Percentiles rank a stretch among this genome's conserved stretches.
phyloP scores from a whole-genome alignment of 2,888 invertebrate species.

The Drosophila eohydei region DNA sequence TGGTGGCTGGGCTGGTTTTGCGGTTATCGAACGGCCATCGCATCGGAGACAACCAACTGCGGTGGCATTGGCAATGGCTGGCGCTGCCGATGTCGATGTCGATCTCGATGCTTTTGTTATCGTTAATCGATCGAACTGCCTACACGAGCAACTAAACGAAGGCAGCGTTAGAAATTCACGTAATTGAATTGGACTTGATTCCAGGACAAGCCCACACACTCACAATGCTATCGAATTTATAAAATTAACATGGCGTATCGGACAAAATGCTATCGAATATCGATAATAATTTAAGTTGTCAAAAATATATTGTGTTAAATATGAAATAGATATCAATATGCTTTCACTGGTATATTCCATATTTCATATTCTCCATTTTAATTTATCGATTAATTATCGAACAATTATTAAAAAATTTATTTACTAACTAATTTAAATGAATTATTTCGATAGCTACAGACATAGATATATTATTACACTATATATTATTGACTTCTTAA shows the following conservation, averaged over 20 bases:
- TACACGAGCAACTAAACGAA: constrained; percentile 50
- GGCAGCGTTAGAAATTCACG: constrained; percentile 6
- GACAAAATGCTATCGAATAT: neutral
- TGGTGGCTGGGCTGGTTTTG: constrained; percentile 25
- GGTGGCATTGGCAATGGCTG: constrained; percentile 22
- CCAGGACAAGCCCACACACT: neutral
- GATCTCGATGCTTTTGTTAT: constrained; percentile 58
- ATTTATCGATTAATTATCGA: neutral
- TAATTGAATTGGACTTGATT: constrained; percentile 26
- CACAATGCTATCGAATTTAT: neutral
- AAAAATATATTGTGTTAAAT: too few relatives aligned
- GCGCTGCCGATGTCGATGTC: constrained; percentile 14
- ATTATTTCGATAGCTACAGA: neutral
- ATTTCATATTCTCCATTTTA: neutral
- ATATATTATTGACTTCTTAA: neutral
- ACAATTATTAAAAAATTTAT: too few relatives aligned
- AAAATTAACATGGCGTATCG: neutral
- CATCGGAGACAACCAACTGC: constrained; percentile 32
- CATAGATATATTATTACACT: neutral
- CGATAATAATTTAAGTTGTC: neutral
- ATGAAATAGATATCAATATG: neutral
- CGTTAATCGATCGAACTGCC: constrained; percentile 73
- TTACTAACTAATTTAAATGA: too few relatives aligned
- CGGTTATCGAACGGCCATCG: constrained; percentile 71
- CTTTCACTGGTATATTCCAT: neutral